Base-by-base conservation (phyloP, 2,113 vertebrate genomes). In the Dicaeum eximium region DNA sequence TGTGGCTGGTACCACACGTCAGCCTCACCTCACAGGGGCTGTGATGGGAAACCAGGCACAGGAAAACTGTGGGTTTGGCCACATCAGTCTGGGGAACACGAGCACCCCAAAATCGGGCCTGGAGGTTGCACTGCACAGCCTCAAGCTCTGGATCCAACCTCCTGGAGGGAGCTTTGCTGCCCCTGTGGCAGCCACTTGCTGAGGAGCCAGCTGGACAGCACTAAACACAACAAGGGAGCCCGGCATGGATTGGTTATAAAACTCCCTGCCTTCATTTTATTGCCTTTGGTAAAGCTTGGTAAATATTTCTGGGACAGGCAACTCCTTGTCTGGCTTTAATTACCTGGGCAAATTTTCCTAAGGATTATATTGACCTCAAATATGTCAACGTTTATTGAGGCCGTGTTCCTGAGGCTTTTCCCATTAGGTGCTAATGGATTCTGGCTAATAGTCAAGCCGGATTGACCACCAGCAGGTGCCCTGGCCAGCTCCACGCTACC, bases 341-440 rank as follows among this genome's bases (percentile, higher is more conserved):
- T 97, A 96, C 96, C 92, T 93, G 94, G 67, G 92, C 75, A 93
- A 93, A 94, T 95, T 97, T 97, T 96, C 82, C 48, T 90, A 80
- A 93, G 94, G 90, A 93, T 96, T 96, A 92, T 86, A 95, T 93
- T 90, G 95, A 97, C 95, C 96, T 97, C 96, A 97, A 96, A 93
- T 94, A 96, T 97, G 93, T 90, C 95, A 82, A 78, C 37, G 17
- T 94, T 95, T 92, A 86, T 92, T 95, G 92, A 96, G 85, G 92
- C 90, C 6, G 15, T 94, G 94, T 93, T 96, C 92, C 88, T 92
- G 96, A 97, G 96, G 95, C 92, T 97, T 97, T 97, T 90, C 92
- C 93, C 88, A 93, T 96, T 96, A 96, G 90, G 66, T 86, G 82
- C 82, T 96, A 95, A 97, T 96, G 93, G 88, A 65, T 94, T 90